A percentile compares a stretch with the other conserved stretches of the same genome.
Evolutionary conservation across 2,797 vertebrate species (phyloP).

Genomic region (Poeciliopsis presidionis): DNA sequence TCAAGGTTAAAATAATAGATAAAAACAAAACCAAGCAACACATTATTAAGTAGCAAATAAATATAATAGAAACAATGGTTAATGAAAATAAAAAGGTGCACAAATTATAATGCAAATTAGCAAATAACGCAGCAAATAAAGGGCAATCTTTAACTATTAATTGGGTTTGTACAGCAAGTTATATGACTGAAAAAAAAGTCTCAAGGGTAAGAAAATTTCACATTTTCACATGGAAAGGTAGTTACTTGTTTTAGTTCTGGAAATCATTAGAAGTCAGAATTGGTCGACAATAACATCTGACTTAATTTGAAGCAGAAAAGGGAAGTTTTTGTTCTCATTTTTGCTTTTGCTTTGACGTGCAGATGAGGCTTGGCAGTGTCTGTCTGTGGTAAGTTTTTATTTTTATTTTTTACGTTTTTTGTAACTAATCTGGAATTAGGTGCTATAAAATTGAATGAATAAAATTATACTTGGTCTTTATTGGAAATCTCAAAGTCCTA

Average conservation of each 20-base stretch:
- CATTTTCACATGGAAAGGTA: not conserved
- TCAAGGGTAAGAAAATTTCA: not conserved
- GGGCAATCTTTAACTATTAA: not conserved
- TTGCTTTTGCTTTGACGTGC: not conserved
- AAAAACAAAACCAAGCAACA: not conserved
- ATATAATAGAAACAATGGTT: not conserved
- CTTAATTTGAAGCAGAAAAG: not conserved
- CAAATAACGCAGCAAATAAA: not conserved
- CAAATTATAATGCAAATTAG: not conserved
- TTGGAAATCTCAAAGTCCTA: not conserved
- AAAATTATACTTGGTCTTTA: not conserved
- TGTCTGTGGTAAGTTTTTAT: not conserved
- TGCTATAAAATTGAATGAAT: not conserved
- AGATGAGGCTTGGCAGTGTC: not conserved
- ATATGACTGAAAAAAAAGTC: too few relatives aligned
- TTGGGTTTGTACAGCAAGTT: not conserved
- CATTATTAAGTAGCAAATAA: not conserved
- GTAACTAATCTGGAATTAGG: not conserved
- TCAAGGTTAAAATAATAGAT: not conserved
- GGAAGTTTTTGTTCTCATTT: not conserved
- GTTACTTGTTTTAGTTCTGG: not conserved
- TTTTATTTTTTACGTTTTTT: not conserved
- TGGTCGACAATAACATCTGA: not conserved
- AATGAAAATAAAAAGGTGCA: not conserved
- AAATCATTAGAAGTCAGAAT: not conserved